phyloP scores from a whole-genome alignment of 2,113 vertebrate genomes.

The Ranitomeya imitator region DNA sequence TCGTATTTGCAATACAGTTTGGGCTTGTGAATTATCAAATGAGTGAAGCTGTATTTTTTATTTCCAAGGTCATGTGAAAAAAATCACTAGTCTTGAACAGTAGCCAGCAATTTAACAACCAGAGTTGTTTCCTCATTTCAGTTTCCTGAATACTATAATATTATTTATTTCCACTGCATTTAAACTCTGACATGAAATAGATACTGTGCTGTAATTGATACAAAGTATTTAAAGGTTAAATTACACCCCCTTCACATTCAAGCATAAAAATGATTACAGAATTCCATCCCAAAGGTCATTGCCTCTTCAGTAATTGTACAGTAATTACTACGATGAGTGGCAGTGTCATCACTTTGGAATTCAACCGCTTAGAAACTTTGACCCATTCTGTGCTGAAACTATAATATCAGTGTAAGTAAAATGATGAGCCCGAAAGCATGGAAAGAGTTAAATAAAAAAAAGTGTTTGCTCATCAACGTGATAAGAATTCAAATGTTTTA shows the following conservation, averaged over 20 bases:
- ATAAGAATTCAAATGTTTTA: neutral
- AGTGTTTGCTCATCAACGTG: neutral
- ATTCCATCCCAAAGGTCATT: constrained; percentile 57
- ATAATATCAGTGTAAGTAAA: neutral
- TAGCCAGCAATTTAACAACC: constrained; percentile 15
- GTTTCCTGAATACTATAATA: constrained; percentile 33
- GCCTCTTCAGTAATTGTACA: constrained; percentile 59
- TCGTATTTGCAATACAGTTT: neutral
- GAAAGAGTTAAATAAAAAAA: constrained; percentile 30
- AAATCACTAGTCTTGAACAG: constrained; percentile 27
- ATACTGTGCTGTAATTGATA: constrained; percentile 54
- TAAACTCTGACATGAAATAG: constrained; percentile 40
- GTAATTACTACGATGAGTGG: constrained; percentile 56
- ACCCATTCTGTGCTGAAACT: constrained; percentile 32
- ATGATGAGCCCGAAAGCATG: neutral
- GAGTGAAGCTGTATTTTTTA: constrained; percentile 1
- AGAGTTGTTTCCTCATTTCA: constrained; percentile 32
- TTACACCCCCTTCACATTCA: constrained; percentile 51
- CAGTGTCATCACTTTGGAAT: constrained; percentile 57
- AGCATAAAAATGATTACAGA: constrained; percentile 56
- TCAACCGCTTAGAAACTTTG: constrained; percentile 49
- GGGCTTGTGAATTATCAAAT: neutral
- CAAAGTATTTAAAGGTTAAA: constrained; percentile 54
- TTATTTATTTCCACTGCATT: constrained; percentile 45
- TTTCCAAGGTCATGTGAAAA: constrained; percentile 26